Evolutionary conservation across 2,797 vertebrate genomes (phyloP), one percentile per base, ranked within the genome.

Genomic region (Spea hammondii): DNA sequence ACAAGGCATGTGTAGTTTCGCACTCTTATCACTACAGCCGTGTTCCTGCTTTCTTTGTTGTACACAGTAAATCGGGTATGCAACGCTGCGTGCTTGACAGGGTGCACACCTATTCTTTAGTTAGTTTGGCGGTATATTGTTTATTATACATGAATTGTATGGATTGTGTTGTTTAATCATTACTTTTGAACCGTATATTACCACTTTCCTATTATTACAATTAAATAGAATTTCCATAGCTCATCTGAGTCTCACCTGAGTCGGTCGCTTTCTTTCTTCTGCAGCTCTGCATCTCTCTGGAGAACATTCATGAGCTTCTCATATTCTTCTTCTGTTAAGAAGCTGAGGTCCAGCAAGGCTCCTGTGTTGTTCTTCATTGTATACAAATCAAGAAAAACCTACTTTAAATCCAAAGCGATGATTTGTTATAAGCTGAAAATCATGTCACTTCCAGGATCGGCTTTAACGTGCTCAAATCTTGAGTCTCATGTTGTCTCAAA

Each of bases 201-300:
- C 32, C 32, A 32, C 32, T 32, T 32, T 32, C 32, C 32, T 32
- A 32, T 32, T 32, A 32, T 32, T 3, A 32, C 32, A 32, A 32
- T 32, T 32, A 32, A 32, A 32, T 2, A 32, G 32, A 32, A 32
- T 32, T 32, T 32, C 32, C 2, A 32, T 32, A 17, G 1, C 17
- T 17, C 17, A 17, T n/a, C 32, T 2, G 53, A 54, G 11, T 53
- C 8, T 87, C 85, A 91, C 90, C 88, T 91, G 86, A 91, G 89
- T 5, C 90, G 89, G 75, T 91, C 90, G 0, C 83, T 80, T 12
- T 91, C 90, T 71, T 85, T 90, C 80, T 86, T 88, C 86, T 91
- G 91, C 14, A 91, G 84, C 45, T 91, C 90, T 0, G 88, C 88
- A 85, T 91, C 90, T 51, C 90, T 90, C 83, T 91, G 89, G 74